phyloP scores from a whole-genome alignment of 2,113 vertebrate genomes.

The Phrynocephalus versicolor region DNA sequence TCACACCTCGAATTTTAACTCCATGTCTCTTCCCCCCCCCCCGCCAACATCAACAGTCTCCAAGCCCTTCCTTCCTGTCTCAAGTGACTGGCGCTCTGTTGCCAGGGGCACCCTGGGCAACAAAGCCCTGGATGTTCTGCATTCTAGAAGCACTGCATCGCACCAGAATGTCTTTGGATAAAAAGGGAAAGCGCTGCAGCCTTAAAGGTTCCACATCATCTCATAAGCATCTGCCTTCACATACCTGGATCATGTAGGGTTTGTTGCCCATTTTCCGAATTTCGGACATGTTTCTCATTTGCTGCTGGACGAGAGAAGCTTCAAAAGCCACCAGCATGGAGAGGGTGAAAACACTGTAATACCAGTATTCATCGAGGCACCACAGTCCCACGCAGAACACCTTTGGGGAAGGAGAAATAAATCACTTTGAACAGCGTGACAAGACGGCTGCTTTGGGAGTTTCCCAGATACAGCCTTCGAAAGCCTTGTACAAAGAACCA shows the following conservation, averaged over 20 bases:
- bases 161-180: neutral
- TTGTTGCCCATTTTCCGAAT: conserved; percentile 97
- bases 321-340: conserved; percentile 97
- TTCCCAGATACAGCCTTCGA: neutral
- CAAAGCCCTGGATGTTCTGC: neutral
- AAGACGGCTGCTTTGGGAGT: neutral
- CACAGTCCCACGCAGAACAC: conserved; percentile 96
- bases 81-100: neutral
- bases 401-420: conserved; percentile 60
- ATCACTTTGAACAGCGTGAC: accelerated
- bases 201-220: no score
- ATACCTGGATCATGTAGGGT: conserved; percentile 92
- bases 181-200: neutral
- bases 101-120: neutral
- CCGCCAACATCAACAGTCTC: neutral
- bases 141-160: neutral
- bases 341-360: conserved; percentile 96
- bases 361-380: conserved; percentile 98
- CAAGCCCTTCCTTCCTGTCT: neutral
- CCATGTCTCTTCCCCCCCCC: neutral
- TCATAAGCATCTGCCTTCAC: accelerated
- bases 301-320: conserved; percentile 95
- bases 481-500: neutral
- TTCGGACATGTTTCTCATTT: conserved; percentile 95
- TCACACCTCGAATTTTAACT: neutral